Evolutionary conservation across 2,888 invertebrate genomes (phyloP), one percentile per base, ranked within the genome.

Genomic region (Muscina levida): DNA sequence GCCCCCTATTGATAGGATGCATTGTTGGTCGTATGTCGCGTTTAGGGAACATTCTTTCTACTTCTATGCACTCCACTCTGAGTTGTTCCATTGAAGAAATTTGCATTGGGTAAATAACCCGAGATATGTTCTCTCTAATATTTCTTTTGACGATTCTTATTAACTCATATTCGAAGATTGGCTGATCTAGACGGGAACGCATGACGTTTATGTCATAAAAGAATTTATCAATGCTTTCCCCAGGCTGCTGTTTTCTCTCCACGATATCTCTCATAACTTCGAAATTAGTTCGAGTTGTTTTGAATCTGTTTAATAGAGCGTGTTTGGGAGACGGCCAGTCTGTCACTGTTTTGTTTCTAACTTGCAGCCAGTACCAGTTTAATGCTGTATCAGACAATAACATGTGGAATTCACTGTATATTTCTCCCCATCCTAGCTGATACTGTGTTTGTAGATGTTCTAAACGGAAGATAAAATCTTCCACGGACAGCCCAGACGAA

Each of bases 401-500:
- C 19, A 22, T 53, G 13, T 53, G 53, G 10, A 53, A 53, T 22
- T 53, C 53, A 1, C 10, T 13, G 10, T 17, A 53, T 5, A 53
- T 19, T 5, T 53, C 53, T 2, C 22, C 53, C 53, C 53, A 53
- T 2, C 22, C 1, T 10, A 53, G 8, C 2, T 22, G 1, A 53
- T 53, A 53, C 3, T 53, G 53, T 2, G 1, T 5, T 22, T 53
- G 53, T 4, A 53, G 17, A 13, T 53, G 17, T 10, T 53, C 53
- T 11, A 53, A 22, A 2, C 22, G 53, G 6, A 17, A 53, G 10
- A 53, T 53, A 22, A 53, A 53, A 53, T 53, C 53, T 22, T 53
- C 53, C 17, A 53, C 53, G 4, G 10, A 5, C 1, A 53, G 22
- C 1, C 22, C 17, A 10, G n/a, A 17, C 1, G 53, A 15, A 2